Evolutionary conservation across 1,140 invertebrate species (phyloP).

Genomic region (Helicoverpa armigera): DNA sequence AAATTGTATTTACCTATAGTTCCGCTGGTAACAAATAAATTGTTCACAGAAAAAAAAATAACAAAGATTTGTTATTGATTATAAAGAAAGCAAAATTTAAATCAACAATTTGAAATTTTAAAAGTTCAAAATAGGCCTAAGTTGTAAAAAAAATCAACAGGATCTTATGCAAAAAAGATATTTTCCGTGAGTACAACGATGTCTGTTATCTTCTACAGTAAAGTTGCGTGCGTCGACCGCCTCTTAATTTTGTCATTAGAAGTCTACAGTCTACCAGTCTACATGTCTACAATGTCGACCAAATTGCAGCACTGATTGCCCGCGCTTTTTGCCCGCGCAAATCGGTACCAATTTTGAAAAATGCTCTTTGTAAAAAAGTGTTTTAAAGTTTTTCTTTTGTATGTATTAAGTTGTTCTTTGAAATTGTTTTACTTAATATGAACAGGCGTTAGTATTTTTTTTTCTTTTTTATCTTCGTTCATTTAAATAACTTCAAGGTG

Average conservation of each 20-base stretch:
- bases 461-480: neutral
- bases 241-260: conserved; percentile 79
- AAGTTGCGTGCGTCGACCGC: conserved; percentile 3
- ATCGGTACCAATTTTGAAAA: conserved; percentile 21
- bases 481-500: neutral
- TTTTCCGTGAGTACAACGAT: neutral
- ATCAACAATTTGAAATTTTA: neutral
- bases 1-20: no score
- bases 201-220: conserved; percentile 8
- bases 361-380: neutral
- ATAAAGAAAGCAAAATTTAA: no score
- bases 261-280: neutral
- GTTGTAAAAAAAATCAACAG: no score
- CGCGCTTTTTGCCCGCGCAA: conserved; percentile 31
- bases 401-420: conserved; percentile 4
- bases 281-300: conserved; percentile 25
- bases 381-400: neutral
- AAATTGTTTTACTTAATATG: neutral
- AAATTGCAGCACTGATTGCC: conserved; percentile 38
- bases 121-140: neutral
- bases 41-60: no score
- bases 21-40: no score
- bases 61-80: no score
- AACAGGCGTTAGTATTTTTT: neutral
- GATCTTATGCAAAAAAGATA: neutral